Conservation (phyloP, 2,888 invertebrate genomes). For the Tanypteryx hageni region DNA sequence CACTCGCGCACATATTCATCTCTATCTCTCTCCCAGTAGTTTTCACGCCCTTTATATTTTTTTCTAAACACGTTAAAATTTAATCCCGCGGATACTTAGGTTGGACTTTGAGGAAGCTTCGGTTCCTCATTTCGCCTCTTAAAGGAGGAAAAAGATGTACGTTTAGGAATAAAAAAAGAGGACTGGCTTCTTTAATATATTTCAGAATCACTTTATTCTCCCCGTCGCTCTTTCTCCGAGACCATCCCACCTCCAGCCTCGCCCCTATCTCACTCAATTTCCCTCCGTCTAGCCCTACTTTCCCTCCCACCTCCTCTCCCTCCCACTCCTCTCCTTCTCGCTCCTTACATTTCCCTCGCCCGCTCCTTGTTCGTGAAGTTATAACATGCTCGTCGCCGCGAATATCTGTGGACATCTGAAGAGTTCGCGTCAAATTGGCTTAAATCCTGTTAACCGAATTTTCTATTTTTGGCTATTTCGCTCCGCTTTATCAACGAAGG, state of each 20-base stretch:
- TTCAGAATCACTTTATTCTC: background rate
- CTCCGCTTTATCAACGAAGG: too few relatives aligned
- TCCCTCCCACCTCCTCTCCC: too few relatives aligned
- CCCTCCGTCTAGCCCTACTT: background rate
- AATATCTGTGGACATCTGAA: too few relatives aligned
- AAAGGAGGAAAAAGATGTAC: background rate
- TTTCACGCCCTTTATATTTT: background rate
- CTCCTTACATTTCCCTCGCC: too few relatives aligned
- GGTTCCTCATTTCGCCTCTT: background rate
- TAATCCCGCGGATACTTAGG: background rate
- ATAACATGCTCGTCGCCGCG: too few relatives aligned
- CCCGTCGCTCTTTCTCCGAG: background rate
- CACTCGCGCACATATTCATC: too few relatives aligned
- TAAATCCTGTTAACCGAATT: too few relatives aligned
- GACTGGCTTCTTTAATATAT: background rate
- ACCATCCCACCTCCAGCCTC: background rate
- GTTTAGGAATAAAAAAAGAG: background rate
- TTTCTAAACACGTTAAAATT: conserved; percentile 19
- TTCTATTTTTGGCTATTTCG: too few relatives aligned
- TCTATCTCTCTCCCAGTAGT: background rate
- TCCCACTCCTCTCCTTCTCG: too few relatives aligned
- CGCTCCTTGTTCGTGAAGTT: too few relatives aligned
- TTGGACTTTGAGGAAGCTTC: background rate
- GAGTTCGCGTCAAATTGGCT: too few relatives aligned
- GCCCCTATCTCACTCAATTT: background rate